These are phyloP conservation scores for Acanthis flammea DNA, from an alignment of 2,797 vertebrate species.

Conservation along the genomic window DNA sequence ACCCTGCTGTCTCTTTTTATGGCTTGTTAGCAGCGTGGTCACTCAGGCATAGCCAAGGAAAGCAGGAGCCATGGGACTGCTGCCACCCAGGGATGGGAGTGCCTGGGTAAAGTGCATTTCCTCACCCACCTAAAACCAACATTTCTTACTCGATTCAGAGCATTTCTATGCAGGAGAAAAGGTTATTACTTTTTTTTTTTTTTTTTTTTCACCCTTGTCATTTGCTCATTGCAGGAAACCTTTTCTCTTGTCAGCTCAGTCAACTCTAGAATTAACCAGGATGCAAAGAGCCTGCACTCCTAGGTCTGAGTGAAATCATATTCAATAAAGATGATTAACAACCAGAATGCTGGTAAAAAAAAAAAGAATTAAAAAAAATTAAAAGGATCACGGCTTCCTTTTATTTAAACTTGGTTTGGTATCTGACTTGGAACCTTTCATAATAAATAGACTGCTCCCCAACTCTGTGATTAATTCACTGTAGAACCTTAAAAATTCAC, in stretches of 20 bases:
- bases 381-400: not conserved
- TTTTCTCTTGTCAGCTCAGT: not conserved
- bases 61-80: not conserved
- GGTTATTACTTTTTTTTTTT: not conserved
- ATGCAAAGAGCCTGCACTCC: not conserved
- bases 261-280: not conserved
- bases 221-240: not conserved
- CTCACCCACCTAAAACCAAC: not conserved
- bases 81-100: not conserved
- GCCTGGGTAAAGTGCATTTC: not conserved
- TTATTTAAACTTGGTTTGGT: not conserved
- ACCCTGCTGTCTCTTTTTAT: not conserved
- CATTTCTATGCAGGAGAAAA: not conserved
- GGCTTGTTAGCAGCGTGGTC: not conserved
- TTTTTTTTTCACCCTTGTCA: not conserved
- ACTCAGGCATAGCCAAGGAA: not conserved
- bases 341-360: not conserved
- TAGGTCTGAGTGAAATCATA: not conserved
- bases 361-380: not conserved
- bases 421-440: not conserved
- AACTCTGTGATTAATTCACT: not conserved
- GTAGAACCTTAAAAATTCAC: not conserved
- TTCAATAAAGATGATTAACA: not conserved
- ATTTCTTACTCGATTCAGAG: not conserved
- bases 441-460: not conserved